Conservation (phyloP, 92 coral and sea anemone genomes). For the Plumapathes pennacea region DNA sequence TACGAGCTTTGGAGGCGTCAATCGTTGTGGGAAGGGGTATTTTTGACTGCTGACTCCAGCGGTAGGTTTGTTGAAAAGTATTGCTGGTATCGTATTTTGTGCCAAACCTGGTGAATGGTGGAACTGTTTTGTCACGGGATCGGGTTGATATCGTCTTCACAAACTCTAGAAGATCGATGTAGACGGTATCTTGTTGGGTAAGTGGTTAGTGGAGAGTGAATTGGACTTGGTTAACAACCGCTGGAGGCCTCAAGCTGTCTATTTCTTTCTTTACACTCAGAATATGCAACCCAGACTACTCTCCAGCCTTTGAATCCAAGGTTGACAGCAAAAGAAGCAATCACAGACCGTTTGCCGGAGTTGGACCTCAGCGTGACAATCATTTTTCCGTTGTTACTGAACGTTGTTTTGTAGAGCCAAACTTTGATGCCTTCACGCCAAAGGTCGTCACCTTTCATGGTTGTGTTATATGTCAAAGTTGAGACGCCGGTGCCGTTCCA, state of each 20-base stretch:
- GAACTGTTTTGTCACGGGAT: constrained; percentile 37
- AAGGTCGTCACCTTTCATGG: neutral
- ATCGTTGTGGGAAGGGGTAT: neutral
- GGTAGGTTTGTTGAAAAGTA: constrained; percentile 35
- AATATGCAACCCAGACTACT: constrained; percentile 35
- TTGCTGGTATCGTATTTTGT: neutral
- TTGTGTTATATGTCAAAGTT: neutral
- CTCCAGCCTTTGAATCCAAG: constrained; percentile 45
- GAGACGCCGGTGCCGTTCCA: constrained; percentile 4
- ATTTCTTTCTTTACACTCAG: constrained; percentile 10
- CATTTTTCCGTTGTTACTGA: constrained; percentile 12
- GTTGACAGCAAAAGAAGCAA: neutral
- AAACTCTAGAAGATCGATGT: constrained; percentile 32
- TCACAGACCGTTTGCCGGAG: constrained; percentile 1
- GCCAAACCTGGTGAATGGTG: constrained; percentile 30
- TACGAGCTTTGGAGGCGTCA: constrained; percentile 10
- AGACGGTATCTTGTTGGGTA: constrained; percentile 22
- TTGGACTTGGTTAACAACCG: constrained; percentile 8
- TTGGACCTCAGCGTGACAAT: neutral
- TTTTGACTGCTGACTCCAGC: constrained; percentile 34
- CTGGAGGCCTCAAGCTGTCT: constrained; percentile 1
- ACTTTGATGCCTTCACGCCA: constrained; percentile 39
- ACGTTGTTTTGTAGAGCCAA: constrained; percentile 30
- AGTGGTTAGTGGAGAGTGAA: constrained; percentile 9
- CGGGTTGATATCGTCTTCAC: neutral